Evolutionary conservation across 2,113 vertebrate species (phyloP).

Genomic region (Scomber japonicus): DNA sequence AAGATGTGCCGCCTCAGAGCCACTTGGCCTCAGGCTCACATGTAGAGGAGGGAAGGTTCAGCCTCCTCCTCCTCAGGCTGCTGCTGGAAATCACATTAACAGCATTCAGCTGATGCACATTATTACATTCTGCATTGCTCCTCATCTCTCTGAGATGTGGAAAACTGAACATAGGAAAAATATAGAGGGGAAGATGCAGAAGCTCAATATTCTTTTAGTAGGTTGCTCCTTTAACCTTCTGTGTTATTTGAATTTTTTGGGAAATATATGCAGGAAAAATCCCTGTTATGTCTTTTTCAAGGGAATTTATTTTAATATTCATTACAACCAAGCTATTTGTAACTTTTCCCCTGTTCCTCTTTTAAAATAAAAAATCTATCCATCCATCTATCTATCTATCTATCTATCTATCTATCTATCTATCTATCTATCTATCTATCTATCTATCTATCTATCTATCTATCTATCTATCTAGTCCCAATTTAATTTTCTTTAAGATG

Average conservation of each 20-base stretch:
- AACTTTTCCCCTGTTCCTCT: no score
- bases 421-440: no score
- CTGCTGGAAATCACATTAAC: slow-evolving; percentile 24
- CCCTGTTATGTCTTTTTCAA: background rate
- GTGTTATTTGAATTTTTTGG: background rate
- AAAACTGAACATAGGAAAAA: background rate
- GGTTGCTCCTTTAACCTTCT: background rate
- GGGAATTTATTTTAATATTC: no score
- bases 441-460: no score
- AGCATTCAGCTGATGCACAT: background rate
- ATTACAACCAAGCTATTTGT: no score
- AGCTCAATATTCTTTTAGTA: background rate
- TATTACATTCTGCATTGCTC: background rate
- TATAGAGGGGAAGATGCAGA: background rate
- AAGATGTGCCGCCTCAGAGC: slow-evolving; percentile 27
- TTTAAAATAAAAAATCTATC: no score
- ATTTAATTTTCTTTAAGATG: no score
- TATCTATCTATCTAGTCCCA: no score
- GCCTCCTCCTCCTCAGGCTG: slow-evolving; percentile 9
- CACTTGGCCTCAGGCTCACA: slow-evolving; percentile 56
- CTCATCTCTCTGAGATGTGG: background rate
- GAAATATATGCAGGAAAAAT: background rate
- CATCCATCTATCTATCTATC: no score
- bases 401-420: no score
- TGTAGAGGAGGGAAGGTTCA: slow-evolving; percentile 20